phyloP scores from a whole-genome alignment of 1,140 invertebrate species.

The Drosophila cardini region DNA sequence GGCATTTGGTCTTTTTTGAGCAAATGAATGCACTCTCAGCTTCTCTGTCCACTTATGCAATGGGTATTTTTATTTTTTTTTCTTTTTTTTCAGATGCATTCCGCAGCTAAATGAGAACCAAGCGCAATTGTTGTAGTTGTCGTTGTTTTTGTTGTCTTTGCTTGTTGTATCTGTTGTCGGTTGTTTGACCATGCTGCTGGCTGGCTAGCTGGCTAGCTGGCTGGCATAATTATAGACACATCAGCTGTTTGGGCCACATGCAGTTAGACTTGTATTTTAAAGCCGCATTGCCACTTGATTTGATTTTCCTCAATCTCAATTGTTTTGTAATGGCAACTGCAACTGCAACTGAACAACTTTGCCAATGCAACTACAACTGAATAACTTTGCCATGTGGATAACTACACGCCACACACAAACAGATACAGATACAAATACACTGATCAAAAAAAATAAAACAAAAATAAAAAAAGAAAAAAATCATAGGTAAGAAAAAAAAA shows the following conservation, averaged over 20 bases:
- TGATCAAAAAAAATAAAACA: no score
- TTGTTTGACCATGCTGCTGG: slow-evolving; percentile 18
- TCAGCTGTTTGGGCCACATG: slow-evolving; percentile 70
- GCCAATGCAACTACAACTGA: slow-evolving; percentile 30
- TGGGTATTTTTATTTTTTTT: slow-evolving; percentile 18
- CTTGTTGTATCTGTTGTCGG: slow-evolving; percentile 15
- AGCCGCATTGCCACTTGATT: slow-evolving; percentile 51
- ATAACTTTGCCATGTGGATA: slow-evolving; percentile 11
- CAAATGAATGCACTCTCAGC: slow-evolving; percentile 14
- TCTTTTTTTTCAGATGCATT: slow-evolving; percentile 38
- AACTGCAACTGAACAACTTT: slow-evolving; percentile 26
- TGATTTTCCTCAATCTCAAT: slow-evolving; percentile 78
- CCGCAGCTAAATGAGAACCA: slow-evolving; percentile 47
- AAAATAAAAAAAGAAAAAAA: no score
- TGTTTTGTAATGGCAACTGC: slow-evolving; percentile 76
- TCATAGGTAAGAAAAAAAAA: no score
- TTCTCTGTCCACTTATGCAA: slow-evolving; percentile 27
- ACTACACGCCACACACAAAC: slow-evolving; percentile 19
- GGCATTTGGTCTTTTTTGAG: slow-evolving; percentile 33
- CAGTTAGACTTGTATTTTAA: slow-evolving; percentile 27
- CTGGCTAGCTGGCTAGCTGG: background rate
- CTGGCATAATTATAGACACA: slow-evolving; percentile 72
- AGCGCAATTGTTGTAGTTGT: slow-evolving; percentile 28
- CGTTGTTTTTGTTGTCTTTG: slow-evolving; percentile 10
- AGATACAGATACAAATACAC: background rate